Conservation (phyloP, 1,140 invertebrate species). For the Rhynchophorus ferrugineus region DNA sequence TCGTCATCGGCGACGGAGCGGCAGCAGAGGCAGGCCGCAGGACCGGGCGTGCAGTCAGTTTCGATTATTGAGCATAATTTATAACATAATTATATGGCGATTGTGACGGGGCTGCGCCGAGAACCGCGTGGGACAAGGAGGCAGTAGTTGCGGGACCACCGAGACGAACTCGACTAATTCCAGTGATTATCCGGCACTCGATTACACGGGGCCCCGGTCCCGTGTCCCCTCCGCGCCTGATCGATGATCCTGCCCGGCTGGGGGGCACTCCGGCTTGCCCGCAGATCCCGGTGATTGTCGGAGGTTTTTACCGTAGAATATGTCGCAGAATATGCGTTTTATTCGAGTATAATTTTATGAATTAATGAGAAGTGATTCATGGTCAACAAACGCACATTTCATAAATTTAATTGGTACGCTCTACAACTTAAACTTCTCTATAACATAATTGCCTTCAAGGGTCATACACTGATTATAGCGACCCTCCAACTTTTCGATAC, state of each 20-base stretch:
- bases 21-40: conserved; percentile 8
- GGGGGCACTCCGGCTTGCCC: conserved; percentile 2
- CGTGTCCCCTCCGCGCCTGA: conserved; percentile 19
- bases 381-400: no score
- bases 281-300: conserved; percentile 8
- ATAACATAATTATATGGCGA: conserved; percentile 39
- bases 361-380: no score
- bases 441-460: no score
- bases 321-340: no score
- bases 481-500: no score
- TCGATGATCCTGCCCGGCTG: conserved; percentile 17
- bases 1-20: conserved; percentile 30
- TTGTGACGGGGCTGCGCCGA: conserved; percentile 37
- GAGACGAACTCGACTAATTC: conserved; percentile 36
- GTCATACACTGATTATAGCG: no score
- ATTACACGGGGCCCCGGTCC: conserved; percentile 26
- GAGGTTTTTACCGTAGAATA: no score
- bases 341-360: no score
- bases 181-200: conserved; percentile 37
- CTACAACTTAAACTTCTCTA: no score
- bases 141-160: conserved; percentile 37
- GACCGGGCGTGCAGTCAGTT: conserved; percentile 25
- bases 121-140: conserved; percentile 33
- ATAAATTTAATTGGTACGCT: no score
- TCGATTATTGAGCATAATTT: conserved; percentile 36